Evolutionary conservation across 2,888 invertebrate species (phyloP).

Genomic region (Heteropelma amictum): DNA sequence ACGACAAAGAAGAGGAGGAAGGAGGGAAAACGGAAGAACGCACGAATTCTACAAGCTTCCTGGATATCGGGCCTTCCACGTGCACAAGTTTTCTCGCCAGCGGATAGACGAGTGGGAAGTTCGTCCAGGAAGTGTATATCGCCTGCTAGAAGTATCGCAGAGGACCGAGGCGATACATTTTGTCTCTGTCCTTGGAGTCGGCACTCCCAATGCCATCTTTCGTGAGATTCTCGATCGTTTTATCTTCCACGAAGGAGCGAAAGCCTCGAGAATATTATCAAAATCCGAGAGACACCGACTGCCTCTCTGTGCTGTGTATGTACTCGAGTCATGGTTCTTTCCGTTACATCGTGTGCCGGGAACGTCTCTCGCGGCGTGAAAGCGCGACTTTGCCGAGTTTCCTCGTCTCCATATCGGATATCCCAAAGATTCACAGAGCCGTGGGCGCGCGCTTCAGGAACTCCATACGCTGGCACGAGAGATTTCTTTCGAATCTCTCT

Average conservation of each 20-base stretch:
- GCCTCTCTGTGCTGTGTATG: neutral
- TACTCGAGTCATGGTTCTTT: too few relatives aligned
- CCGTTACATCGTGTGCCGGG: neutral
- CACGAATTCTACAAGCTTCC: conserved; percentile 8
- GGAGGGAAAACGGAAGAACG: neutral
- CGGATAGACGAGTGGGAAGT: conserved; percentile 33
- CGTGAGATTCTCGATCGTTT: conserved; percentile 1
- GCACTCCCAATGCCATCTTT: conserved; percentile 4
- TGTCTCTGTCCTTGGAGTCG: conserved; percentile 1
- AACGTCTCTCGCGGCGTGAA: conserved; percentile 20
- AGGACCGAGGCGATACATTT: conserved; percentile 22
- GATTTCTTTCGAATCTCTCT: conserved; percentile 36
- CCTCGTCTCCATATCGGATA: conserved; percentile 19
- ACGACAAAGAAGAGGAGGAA: neutral
- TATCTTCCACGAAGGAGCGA: conserved; percentile 23
- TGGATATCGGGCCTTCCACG: conserved; percentile 2
- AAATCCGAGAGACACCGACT: conserved; percentile 20
- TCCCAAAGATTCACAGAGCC: conserved; percentile 16
- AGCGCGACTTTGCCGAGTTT: conserved; percentile 15
- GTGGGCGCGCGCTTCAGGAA: conserved; percentile 15
- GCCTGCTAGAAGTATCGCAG: conserved; percentile 20
- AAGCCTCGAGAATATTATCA: conserved; percentile 40
- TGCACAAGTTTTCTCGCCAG: conserved; percentile 31
- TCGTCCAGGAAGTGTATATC: too few relatives aligned
- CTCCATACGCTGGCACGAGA: neutral